Conservation (phyloP, 2,113 vertebrate species). For the Syrrhaptes paradoxus region DNA sequence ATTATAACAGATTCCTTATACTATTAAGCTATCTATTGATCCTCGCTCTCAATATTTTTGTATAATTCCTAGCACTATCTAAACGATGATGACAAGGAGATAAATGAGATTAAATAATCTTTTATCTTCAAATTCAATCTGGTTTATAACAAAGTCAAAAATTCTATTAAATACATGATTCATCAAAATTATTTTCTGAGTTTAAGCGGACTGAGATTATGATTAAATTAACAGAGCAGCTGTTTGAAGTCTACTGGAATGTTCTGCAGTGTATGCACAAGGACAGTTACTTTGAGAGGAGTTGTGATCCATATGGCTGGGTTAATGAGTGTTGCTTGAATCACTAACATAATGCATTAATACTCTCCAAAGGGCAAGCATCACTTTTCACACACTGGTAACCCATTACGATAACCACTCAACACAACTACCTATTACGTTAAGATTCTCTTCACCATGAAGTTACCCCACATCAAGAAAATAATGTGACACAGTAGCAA, state of each 20-base stretch:
- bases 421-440: neutral
- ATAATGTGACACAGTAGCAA: neutral
- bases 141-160: neutral
- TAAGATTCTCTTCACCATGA: neutral
- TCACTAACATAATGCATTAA: neutral
- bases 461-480: neutral
- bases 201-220: neutral
- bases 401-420: neutral
- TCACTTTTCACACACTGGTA: neutral
- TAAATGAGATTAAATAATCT: neutral
- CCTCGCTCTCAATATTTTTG: neutral
- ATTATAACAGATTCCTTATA: neutral
- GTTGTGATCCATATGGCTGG: neutral
- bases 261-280: neutral
- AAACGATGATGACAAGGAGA: neutral
- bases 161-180: neutral
- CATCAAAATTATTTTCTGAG: neutral
- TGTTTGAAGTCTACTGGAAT: neutral
- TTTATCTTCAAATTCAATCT: neutral
- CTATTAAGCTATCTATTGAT: neutral
- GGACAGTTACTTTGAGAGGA: neutral
- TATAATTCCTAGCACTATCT: neutral
- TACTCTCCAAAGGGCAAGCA: neutral
- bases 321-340: slow-evolving; percentile 20
- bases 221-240: neutral